Conservation (phyloP, 1,140 invertebrate genomes). For the Drosophila virilis region DNA sequence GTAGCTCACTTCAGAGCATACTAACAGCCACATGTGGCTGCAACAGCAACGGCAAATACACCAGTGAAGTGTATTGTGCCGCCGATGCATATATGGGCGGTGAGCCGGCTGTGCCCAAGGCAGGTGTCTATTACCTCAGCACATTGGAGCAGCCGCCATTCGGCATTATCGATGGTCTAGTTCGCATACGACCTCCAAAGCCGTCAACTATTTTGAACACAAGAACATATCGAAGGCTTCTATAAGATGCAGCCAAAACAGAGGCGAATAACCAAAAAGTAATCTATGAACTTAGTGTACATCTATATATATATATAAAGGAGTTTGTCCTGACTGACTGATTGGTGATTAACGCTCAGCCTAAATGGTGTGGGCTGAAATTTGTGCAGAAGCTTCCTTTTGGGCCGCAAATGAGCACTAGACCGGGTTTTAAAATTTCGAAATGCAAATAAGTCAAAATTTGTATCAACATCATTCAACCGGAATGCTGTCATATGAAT, state of each 20-base stretch:
- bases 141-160: constrained; percentile 51
- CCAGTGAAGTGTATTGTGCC: constrained; percentile 30
- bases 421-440: too few species aligned
- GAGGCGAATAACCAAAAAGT: constrained; percentile 39
- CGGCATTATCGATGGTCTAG: constrained; percentile 53
- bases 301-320: too few species aligned
- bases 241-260: background rate
- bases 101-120: constrained; percentile 71
- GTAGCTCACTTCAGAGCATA: constrained; percentile 37
- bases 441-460: too few species aligned
- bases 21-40: constrained; percentile 52
- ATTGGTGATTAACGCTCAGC: too few species aligned
- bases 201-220: constrained; percentile 50
- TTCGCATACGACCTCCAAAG: constrained; percentile 54
- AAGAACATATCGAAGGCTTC: constrained; percentile 14
- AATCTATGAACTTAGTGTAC: background rate
- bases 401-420: too few species aligned
- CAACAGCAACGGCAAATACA: constrained; percentile 11
- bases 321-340: too few species aligned
- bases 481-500: too few species aligned
- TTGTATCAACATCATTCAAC: too few species aligned
- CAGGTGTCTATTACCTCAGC: constrained; percentile 71
- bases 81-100: constrained; percentile 73
- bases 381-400: too few species aligned
- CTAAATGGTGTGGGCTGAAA: too few species aligned